Conservation (phyloP, 1,140 invertebrate genomes). For the Apis mellifera region DNA sequence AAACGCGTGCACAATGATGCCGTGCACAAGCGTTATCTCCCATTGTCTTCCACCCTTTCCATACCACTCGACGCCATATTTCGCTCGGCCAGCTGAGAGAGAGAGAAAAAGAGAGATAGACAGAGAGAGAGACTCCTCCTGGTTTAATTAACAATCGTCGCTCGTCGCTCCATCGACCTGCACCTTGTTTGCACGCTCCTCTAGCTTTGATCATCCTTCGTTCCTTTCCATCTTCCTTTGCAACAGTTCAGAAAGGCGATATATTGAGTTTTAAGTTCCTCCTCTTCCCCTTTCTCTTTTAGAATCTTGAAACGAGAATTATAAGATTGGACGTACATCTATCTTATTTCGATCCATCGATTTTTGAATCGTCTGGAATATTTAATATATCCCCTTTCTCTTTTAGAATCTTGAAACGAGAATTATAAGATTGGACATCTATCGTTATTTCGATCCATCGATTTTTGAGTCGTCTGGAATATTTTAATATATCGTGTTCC, state of each 20-base stretch:
- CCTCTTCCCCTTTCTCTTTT: no score
- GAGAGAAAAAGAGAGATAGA: constrained; percentile 18
- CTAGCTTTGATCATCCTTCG: constrained; percentile 22
- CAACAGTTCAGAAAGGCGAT: not conserved
- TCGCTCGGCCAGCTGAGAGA: constrained; percentile 42
- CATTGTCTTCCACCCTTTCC: constrained; percentile 59
- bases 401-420: no score
- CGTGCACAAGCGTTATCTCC: constrained; percentile 42
- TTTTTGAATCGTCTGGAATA: no score
- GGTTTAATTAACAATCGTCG: constrained; percentile 64
- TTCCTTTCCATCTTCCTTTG: not conserved
- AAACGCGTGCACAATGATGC: constrained; percentile 4
- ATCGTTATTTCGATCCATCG: no score
- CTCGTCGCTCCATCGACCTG: constrained; percentile 38
- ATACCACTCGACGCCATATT: constrained; percentile 47
- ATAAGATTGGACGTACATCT: no score
- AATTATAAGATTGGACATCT: no score
- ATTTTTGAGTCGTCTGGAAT: no score
- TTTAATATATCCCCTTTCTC: no score
- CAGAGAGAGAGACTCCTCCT: constrained; percentile 20
- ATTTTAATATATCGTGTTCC: no score
- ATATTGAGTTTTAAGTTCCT: not conserved
- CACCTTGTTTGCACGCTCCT: constrained; percentile 43
- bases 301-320: no score
- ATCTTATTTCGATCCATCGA: no score